Base-by-base conservation (phyloP, 2,888 invertebrate species). In the Patella ulyssiponensis region DNA sequence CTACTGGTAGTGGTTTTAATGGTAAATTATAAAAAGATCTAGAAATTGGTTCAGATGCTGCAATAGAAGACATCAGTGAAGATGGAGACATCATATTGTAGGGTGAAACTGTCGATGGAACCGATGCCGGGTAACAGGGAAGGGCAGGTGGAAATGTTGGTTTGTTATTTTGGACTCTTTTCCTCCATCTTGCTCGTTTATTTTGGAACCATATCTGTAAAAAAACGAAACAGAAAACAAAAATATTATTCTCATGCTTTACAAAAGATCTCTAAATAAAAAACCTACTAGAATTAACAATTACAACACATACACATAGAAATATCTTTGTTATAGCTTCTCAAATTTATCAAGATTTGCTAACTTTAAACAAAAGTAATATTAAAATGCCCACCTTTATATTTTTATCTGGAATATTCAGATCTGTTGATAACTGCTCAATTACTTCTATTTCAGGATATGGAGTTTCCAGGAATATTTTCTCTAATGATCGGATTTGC, bases 191-290 rank as follows among this genome's bases (percentile, higher is more conserved):
- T 23, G 86, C 86, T 76, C 86, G 75, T 80, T 86, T 86, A 83
- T 86, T 86, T 75, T 86, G 85, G 80, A 86, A 86, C 86, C 86
- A 86, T 53, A 86, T 83, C 86, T 86, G 77, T 54, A 78, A 81
- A 54, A 74, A 80, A 27, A 27, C 27, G 27, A 27, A 27, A 27
- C n/a, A n/a, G n/a, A n/a, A n/a, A n/a, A n/a, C 1, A 27, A 27
- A 27, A 1, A 27, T 27, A 27, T 27, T 27, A 27, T 27, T 27
- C 3, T 27, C 27, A 27, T 27, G 3, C 2, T 27, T 3, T 27
- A 27, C 27, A 27, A 27, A 27, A 27, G 3, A 27, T 1, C 27
- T n/a, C 27, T 3, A 27, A 27, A 27, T 27, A n/a, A 27, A 27
- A 27, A 0, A 0, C 1, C 2, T 27, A 27, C 27, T 3, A 27